These are phyloP conservation scores for Acleris laterana DNA, from an alignment of 2,888 invertebrate species.

Conservation along the genomic window DNA sequence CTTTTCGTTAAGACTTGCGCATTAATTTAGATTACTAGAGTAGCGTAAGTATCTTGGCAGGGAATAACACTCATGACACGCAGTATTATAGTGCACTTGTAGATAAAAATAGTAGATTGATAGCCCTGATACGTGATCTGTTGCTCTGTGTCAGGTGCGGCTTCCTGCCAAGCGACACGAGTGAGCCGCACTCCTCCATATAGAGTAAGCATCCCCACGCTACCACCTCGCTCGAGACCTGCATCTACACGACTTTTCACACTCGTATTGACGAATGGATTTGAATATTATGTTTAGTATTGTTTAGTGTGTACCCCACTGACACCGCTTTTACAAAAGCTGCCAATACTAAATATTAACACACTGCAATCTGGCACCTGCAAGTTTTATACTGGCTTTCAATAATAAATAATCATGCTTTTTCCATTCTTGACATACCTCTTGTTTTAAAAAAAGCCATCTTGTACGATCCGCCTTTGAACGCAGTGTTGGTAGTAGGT, in stretches of 20 bases:
- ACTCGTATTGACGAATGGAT: neutral
- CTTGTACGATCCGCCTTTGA: no score
- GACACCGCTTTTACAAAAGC: no score
- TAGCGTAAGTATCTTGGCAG: slow-evolving; percentile 11
- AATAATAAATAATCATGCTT: no score
- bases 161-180: slow-evolving; percentile 81
- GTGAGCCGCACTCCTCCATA: slow-evolving; percentile 81
- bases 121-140: slow-evolving; percentile 17
- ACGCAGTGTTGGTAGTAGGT: no score
- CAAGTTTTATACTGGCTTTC: no score
- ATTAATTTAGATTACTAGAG: neutral
- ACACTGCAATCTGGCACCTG: no score
- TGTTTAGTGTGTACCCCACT: no score
- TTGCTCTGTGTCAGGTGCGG: slow-evolving; percentile 79
- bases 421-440: no score
- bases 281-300: neutral
- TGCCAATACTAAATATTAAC: no score
- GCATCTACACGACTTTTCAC: slow-evolving; percentile 35
- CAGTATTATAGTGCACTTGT: slow-evolving; percentile 4
- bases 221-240: slow-evolving; percentile 49
- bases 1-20: neutral
- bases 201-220: slow-evolving; percentile 76
- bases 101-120: neutral
- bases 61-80: slow-evolving; percentile 3
- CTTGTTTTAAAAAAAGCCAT: no score